Base-by-base conservation (phyloP, 2,888 invertebrate genomes). In the Drosophila cognata region DNA sequence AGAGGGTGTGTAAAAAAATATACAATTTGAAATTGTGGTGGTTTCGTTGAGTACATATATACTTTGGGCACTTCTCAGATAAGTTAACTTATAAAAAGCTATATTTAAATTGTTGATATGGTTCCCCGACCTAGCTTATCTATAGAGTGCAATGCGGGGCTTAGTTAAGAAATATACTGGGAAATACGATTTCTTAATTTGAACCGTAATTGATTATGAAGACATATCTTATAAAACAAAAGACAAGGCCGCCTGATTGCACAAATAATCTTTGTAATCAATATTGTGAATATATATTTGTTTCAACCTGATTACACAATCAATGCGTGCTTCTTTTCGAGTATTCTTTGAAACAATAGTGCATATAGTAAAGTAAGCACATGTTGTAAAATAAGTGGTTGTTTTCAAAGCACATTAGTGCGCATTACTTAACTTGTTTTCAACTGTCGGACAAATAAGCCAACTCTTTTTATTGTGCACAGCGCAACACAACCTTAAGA, bases 31-130 rank as follows among this genome's bases (percentile, higher is more conserved):
- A 29, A 60, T 52, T 29, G 38, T 59, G 61, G 31, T 50, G 41
- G 43, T 21, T 41, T 41, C 38, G 7, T 11, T n/a, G 31, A 29
- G 38, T 18, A 41, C 18, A 59, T 7, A 61, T 8, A 59, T 7
- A 66, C 16, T 29, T 38, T 56, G 31, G 18, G n/a, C 21, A 36
- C 35, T 36, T 21, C 13, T 4, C 25, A 18, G 72, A 72, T 72
- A 77, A 72, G 41, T 52, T 16, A 53, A 50, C 59, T 58, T 46
- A 52, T 18, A 43, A 28, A 21, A 38, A 46, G 28, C 57, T 69
- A 77, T 58, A 59, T 61, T 70, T 74, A 77, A 74, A 70, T 65
- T 33, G 33, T 59, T 55, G 28, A 28, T 53, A 28, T 46, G 38
- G 46, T 18, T 51, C 48, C 56, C 31, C 55, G 43, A 50, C 33